Percentiles rank a stretch among this genome's conserved stretches.
These are phyloP conservation scores for Dunckerocampus dactyliophorus DNA, from an alignment of 2,113 vertebrate species.

Conservation along the genomic window DNA sequence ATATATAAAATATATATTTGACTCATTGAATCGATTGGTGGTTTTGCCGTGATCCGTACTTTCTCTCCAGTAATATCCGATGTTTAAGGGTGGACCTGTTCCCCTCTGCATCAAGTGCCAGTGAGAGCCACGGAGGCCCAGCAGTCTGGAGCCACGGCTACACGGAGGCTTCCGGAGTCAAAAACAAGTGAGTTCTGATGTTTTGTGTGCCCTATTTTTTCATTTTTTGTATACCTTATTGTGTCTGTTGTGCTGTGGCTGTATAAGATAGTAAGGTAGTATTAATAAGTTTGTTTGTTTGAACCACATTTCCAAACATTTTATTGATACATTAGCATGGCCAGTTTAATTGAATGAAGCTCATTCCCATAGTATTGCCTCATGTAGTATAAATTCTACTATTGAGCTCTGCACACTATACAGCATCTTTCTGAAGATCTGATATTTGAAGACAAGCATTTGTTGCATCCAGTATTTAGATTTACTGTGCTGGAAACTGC, in stretches of 20 bases:
- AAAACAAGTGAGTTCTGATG: slow-evolving; percentile 84
- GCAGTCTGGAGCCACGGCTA: slow-evolving; percentile 97
- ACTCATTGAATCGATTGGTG: background rate
- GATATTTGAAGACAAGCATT: no score
- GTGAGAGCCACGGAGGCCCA: slow-evolving; percentile 82
- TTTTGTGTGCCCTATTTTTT: background rate
- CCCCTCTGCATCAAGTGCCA: slow-evolving; percentile 67
- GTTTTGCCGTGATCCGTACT: background rate
- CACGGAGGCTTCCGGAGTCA: slow-evolving; percentile 89
- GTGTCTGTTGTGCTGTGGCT: no score
- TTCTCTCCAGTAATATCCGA: slow-evolving; percentile 84
- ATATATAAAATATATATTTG: background rate
- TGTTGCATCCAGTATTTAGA: no score
- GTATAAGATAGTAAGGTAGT: background rate
- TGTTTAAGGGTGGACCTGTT: slow-evolving; percentile 94
- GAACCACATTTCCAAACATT: background rate
- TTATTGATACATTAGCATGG: no score
- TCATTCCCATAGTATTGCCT: no score
- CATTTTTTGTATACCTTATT: background rate
- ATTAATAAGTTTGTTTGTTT: background rate
- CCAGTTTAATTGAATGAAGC: no score
- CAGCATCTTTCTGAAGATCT: background rate
- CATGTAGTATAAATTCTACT: background rate
- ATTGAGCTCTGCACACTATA: background rate
- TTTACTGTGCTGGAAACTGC: no score